Evolutionary conservation across 2,888 invertebrate genomes (phyloP), one percentile per base, ranked within the genome.

Genomic region (Neocrepidodera transversa): DNA sequence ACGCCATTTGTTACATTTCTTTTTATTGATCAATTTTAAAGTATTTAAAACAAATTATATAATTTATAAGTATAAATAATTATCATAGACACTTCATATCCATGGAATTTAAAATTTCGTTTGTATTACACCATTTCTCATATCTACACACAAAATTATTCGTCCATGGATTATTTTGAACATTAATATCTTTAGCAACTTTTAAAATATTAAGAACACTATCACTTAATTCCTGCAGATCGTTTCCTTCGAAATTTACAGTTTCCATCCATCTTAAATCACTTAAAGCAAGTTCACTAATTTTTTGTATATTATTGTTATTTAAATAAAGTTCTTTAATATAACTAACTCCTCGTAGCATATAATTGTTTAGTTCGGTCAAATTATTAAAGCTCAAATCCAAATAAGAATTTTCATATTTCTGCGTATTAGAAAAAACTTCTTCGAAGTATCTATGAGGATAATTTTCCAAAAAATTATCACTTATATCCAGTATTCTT

Each of bases 371-470:
- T 26, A 71, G 59, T 26, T 28, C 57, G 4, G 59, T 64, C 35
- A 70, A 55, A 36, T 67, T 63, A 55, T 72, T 72, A 40, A 42
- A 16, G 18, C 69, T 68, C 45, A 71, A 60, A 58, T 71, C 68
- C 26, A 72, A 63, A 13, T 58, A 11, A 6, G 65, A 62, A 6
- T 58, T 17, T 17, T 60, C 53, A 6, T 50, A 13, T 18, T 42
- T 23, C 17, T 54, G 30, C 10, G 30, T 32, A 30, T 60, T 58
- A 1, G 28, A n/a, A 54, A 68, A 71, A 11, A 67, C 49, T 49
- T 65, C 61, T 11, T 52, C 56, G 48, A 72, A 71, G 30, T 64
- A 67, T 10, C 58, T 61, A 3, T 60, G 55, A 4, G 32, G 26
- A 11, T 30, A 5, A 20, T 42, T 35, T 4, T 47, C 14, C 35